Percentiles rank a stretch among this genome's conserved stretches.
Conservation (phyloP, 2,888 invertebrate species). For the Ashinkailepas kermadecensis region DNA sequence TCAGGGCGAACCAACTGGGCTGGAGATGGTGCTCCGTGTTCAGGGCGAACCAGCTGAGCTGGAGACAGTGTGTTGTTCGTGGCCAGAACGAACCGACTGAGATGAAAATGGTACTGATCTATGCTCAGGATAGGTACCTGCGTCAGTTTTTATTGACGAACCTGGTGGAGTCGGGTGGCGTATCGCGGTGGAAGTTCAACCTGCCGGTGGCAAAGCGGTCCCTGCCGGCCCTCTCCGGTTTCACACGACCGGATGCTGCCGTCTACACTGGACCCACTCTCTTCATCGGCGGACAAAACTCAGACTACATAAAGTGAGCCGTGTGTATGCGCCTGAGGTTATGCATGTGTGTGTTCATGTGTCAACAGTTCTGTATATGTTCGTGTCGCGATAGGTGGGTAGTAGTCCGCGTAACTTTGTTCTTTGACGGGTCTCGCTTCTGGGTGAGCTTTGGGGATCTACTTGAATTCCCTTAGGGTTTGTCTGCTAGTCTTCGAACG, state of each 20-base stretch:
- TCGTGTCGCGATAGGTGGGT: too few species aligned
- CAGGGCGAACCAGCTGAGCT: too few species aligned
- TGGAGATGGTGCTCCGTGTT: background rate
- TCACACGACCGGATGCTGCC: conserved; percentile 38
- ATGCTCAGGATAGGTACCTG: conserved; percentile 33
- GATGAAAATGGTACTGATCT: background rate
- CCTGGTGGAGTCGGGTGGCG: conserved; percentile 58
- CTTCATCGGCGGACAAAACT: conserved; percentile 76
- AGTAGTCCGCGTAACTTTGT: too few species aligned
- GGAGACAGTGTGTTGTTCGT: too few species aligned
- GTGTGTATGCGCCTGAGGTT: too few species aligned
- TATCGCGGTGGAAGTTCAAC: conserved; percentile 68
- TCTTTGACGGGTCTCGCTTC: too few species aligned
- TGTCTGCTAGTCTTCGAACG: too few species aligned
- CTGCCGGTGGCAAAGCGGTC: conserved; percentile 41
- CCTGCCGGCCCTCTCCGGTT: conserved; percentile 38
- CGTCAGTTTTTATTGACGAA: conserved; percentile 76
- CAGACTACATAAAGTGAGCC: conserved; percentile 61
- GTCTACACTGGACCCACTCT: conserved; percentile 60
- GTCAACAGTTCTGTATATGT: too few species aligned
- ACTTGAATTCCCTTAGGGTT: too few species aligned
- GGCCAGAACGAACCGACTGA: background rate
- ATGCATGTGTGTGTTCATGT: too few species aligned
- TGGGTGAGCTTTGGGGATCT: too few species aligned
- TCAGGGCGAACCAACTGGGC: background rate